Conservation (phyloP, 2,888 invertebrate genomes). For the Brenthis daphne region DNA sequence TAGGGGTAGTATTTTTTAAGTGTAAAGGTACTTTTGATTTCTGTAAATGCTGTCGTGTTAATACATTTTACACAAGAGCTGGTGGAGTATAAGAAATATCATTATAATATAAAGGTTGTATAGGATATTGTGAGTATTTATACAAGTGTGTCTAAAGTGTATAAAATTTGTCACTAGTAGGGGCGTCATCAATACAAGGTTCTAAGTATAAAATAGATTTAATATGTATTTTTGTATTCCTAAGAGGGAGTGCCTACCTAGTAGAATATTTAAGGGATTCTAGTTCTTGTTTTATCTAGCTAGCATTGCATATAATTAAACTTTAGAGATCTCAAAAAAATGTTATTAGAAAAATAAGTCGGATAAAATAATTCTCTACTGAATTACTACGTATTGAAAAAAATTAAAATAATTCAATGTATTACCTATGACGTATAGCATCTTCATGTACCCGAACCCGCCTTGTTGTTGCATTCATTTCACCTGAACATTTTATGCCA, state of each 20-base stretch:
- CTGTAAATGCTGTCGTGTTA: neutral
- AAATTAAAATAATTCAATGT: conserved; percentile 54
- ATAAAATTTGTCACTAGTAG: conserved; percentile 19
- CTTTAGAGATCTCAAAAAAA: conserved; percentile 29
- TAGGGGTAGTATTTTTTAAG: neutral
- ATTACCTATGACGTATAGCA: conserved; percentile 81
- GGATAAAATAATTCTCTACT: conserved; percentile 53
- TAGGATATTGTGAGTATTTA: conserved; percentile 6
- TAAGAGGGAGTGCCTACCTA: neutral
- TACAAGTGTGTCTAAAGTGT: conserved; percentile 12
- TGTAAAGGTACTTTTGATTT: neutral
- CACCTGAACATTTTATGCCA: conserved; percentile 81
- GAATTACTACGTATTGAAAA: conserved; percentile 59
- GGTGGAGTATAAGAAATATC: neutral
- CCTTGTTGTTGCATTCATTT: conserved; percentile 80
- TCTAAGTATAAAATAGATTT: conserved; percentile 6
- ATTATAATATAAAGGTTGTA: neutral
- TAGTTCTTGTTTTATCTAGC: conserved; percentile 41
- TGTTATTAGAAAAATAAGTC: conserved; percentile 33
- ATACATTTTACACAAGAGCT: too few relatives aligned
- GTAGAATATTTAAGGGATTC: conserved; percentile 18
- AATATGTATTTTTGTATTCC: neutral
- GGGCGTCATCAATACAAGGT: conserved; percentile 9
- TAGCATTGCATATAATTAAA: conserved; percentile 42
- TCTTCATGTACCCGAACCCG: conserved; percentile 81